Evolutionary conservation across 2,888 invertebrate species (phyloP), one percentile per base, ranked within the genome.

Genomic region (Pachycephus smyrnensis): DNA sequence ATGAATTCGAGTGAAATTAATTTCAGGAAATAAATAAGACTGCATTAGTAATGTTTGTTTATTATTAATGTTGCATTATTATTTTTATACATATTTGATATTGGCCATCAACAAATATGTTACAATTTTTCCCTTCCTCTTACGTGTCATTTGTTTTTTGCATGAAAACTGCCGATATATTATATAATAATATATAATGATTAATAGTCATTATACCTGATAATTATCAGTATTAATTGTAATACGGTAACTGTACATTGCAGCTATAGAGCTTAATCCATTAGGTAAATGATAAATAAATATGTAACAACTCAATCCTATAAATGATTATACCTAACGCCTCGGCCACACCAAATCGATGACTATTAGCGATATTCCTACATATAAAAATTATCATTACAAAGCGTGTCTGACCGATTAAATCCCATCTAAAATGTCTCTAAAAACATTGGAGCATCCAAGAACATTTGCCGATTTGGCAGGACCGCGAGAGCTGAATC

Each of bases 81-180:
- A 86, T 83, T 86, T 88, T 88, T 87, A 88, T 88, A 88, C 88
- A 88, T 88, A 88, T 88, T 88, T 88, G 88, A 88, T 88, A 88
- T 88, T 88, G 88, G 88, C 88, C 87, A 88, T 88, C 88, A 88
- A 88, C 88, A 88, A 88, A 88, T 88, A 88, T 88, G 87, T 88
- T 88, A 88, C 88, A 88, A 86, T 85, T 84, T 80, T 80, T 82
- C 77, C 71, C 79, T 75, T 73, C 74, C 75, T 74, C 78, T 80
- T 78, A 76, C 71, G 76, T 73, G 73, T 87, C 83, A 82, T 81
- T 83, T 84, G 84, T 85, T 83, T 85, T 88, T 86, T 84, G 82
- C 84, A 82, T 83, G 84, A 84, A 86, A 88, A 86, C 82, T 84
- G 86, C 84, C 84, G 82, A 84, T 87, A 86, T 86, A 87, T 83